These are phyloP conservation scores for Drosophila insularis DNA, from an alignment of 1,140 invertebrate species.

Conservation along the genomic window DNA sequence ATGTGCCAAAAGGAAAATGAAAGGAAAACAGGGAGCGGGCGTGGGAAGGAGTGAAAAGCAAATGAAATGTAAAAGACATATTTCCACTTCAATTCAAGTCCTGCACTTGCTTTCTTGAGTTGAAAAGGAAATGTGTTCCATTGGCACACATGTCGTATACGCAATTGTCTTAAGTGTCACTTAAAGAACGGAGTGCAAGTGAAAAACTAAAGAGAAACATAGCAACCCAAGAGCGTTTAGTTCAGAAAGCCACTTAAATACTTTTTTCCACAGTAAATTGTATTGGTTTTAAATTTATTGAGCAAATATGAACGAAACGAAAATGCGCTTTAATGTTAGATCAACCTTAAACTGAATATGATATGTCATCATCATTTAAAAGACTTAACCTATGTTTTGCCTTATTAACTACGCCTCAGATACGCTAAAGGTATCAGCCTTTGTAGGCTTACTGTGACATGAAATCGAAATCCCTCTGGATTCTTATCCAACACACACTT, in stretches of 20 bases:
- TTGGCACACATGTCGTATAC: conserved; percentile 47
- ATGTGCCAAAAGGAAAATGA: conserved; percentile 27
- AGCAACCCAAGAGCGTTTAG: neutral
- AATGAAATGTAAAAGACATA: conserved; percentile 8
- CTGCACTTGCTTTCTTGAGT: conserved; percentile 9
- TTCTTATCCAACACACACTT: neutral
- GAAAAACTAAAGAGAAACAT: conserved; percentile 8
- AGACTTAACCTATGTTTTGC: too few species aligned
- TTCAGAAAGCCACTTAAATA: conserved; percentile 3
- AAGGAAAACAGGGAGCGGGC: neutral
- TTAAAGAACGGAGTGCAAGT: conserved; percentile 14
- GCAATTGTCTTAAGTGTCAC: conserved; percentile 49
- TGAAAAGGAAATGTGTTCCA: conserved; percentile 14
- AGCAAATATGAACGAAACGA: neutral
- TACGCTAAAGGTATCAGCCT: neutral
- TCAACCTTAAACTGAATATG: too few species aligned
- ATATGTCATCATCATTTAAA: too few species aligned
- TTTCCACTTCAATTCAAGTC: conserved; percentile 31
- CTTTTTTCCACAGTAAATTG: neutral
- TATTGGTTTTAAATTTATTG: neutral
- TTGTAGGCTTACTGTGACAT: neutral
- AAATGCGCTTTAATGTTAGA: neutral
- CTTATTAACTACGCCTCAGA: too few species aligned
- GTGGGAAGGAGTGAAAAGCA: neutral
- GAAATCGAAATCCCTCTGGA: neutral